phyloP scores from a whole-genome alignment of 64 coral and sea anemone species.

The Anthopleura sola region DNA sequence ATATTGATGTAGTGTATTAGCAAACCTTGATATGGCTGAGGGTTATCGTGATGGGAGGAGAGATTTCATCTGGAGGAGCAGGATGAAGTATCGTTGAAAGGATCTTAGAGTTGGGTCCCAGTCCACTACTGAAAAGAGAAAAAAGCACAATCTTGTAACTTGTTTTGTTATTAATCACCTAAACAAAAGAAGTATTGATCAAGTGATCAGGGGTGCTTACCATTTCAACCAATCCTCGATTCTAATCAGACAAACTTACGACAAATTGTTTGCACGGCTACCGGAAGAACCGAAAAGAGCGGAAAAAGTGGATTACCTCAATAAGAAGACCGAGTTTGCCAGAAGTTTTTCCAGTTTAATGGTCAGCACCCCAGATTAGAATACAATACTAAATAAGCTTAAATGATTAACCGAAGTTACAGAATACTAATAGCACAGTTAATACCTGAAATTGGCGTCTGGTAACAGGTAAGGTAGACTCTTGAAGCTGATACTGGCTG shows the following conservation, averaged over 20 bases:
- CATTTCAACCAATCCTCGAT: too few species aligned
- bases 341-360: too few species aligned
- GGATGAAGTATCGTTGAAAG: slow-evolving; percentile 83
- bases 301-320: too few species aligned
- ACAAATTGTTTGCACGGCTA: too few species aligned
- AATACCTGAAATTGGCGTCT: slow-evolving; percentile 71
- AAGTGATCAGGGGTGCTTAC: too few species aligned
- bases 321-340: too few species aligned
- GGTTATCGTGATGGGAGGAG: slow-evolving; percentile 75
- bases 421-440: too few species aligned
- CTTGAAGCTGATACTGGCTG: slow-evolving; percentile 82
- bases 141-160: neutral
- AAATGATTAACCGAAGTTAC: too few species aligned
- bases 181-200: neutral
- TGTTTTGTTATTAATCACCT: neutral
- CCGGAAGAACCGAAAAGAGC: too few species aligned
- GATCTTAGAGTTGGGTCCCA: slow-evolving; percentile 89
- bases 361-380: too few species aligned
- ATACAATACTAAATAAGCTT: too few species aligned
- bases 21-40: slow-evolving; percentile 86
- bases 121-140: slow-evolving; percentile 49
- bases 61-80: slow-evolving; percentile 67
- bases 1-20: neutral
- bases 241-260: too few species aligned
- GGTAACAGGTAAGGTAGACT: slow-evolving; percentile 73